phyloP scores from a whole-genome alignment of 2,888 invertebrate species.

The Blomia tropicalis region DNA sequence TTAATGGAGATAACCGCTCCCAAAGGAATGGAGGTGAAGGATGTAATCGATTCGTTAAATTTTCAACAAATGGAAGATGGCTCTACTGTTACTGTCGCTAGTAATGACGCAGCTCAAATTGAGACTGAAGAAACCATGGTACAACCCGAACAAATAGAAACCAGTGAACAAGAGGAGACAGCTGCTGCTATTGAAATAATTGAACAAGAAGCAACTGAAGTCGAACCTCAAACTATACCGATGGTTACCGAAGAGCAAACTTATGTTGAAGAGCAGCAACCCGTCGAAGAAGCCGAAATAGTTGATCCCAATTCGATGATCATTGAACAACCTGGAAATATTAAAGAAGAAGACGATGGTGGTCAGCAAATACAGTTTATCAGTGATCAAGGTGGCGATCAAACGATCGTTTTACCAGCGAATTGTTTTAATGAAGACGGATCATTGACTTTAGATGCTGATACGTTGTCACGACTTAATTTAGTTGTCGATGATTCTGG shows the following conservation, averaged over 20 bases:
- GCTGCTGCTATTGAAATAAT: constrained; percentile 2
- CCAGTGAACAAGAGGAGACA: constrained; percentile 2
- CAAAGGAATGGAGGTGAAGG: constrained; percentile 22
- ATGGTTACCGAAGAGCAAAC: not conserved
- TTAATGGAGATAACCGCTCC: constrained; percentile 24
- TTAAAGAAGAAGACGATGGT: not conserved
- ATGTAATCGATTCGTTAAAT: constrained; percentile 21
- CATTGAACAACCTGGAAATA: not conserved
- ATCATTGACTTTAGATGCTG: constrained; percentile 17
- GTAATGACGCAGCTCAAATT: not conserved
- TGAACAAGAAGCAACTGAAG: not conserved
- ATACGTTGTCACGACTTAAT: constrained; percentile 16
- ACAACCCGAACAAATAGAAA: not conserved
- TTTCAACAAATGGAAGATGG: constrained; percentile 12
- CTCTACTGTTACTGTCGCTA: not conserved
- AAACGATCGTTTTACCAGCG: constrained; percentile 19
- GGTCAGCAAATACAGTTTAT: not conserved
- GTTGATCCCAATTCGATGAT: not conserved
- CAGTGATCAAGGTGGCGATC: not conserved
- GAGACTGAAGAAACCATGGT: not conserved
- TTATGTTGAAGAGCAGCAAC: not conserved
- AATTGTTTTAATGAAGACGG: constrained; percentile 22
- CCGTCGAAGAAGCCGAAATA: not conserved
- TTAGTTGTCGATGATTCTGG: constrained; percentile 20
- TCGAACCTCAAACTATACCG: not conserved